Evolutionary conservation across 2,888 invertebrate genomes (phyloP).

Genomic region (Tiphia femorata): DNA sequence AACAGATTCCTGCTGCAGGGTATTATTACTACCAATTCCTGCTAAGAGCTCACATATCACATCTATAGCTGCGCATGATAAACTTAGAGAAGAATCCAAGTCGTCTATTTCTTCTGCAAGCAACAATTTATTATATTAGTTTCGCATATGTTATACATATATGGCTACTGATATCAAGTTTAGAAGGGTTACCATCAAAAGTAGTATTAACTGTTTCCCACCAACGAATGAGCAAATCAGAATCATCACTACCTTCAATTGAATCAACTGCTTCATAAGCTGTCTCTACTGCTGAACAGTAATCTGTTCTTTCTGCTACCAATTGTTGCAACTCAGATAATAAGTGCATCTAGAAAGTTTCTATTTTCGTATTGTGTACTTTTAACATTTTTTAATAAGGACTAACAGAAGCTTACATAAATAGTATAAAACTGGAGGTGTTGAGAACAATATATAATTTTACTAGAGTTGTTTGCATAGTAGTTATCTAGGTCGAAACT

Average conservation of each 20-base stretch:
- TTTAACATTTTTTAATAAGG: too few relatives aligned
- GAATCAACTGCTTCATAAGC: constrained; percentile 76
- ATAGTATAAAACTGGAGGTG: too few relatives aligned
- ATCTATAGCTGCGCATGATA: constrained; percentile 69
- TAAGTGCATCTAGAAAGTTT: too few relatives aligned
- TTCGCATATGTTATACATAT: too few relatives aligned
- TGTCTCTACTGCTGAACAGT: constrained; percentile 74
- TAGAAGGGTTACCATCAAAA: constrained; percentile 58
- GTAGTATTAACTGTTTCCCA: constrained; percentile 56
- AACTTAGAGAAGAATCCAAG: constrained; percentile 69
- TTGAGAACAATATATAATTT: background rate
- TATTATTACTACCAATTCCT: constrained; percentile 67
- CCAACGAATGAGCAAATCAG: constrained; percentile 61
- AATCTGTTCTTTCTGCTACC: constrained; percentile 70
- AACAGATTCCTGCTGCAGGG: constrained; percentile 70
- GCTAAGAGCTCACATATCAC: constrained; percentile 70
- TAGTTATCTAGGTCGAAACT: background rate
- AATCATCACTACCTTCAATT: constrained; percentile 66
- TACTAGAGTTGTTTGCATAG: background rate
- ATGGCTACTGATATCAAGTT: too few relatives aligned
- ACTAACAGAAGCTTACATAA: too few relatives aligned
- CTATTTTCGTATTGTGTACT: too few relatives aligned
- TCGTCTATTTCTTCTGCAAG: constrained; percentile 71
- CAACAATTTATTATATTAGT: too few relatives aligned
- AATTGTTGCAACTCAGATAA: constrained; percentile 52